phyloP scores from a whole-genome alignment of 2,113 vertebrate genomes.

The Polypterus bichir region DNA sequence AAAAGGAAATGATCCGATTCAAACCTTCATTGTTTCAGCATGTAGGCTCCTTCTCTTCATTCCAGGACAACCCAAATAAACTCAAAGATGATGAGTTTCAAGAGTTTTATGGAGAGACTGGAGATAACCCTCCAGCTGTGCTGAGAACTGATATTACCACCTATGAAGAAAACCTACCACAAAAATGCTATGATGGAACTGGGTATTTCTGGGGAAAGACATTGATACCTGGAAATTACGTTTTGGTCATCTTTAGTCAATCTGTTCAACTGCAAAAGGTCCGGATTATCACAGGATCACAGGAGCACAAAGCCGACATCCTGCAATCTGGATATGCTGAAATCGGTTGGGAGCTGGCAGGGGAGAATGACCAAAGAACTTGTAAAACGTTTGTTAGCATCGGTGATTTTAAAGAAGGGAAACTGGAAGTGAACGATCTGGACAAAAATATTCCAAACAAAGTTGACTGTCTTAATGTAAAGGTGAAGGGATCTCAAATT shows the following conservation, averaged over 20 bases:
- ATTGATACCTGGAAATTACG: fast-evolving
- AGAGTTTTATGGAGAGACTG: background rate
- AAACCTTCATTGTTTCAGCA: conserved; percentile 8
- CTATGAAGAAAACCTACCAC: background rate
- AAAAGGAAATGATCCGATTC: fast-evolving
- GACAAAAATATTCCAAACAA: background rate
- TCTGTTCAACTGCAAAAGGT: background rate
- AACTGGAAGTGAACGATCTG: background rate
- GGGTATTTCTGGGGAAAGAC: background rate
- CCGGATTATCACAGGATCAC: background rate
- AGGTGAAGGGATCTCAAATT: background rate
- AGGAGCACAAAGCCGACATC: background rate
- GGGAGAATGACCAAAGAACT: fast-evolving
- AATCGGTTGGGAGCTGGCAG: fast-evolving
- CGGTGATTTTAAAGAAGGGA: background rate
- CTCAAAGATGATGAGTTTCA: background rate
- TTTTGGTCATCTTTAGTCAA: background rate
- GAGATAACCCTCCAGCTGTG: conserved; percentile 12
- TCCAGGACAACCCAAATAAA: background rate
- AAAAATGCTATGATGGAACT: conserved; percentile 11
- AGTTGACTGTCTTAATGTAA: background rate
- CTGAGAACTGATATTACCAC: conserved; percentile 18
- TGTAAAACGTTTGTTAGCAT: background rate
- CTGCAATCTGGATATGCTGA: background rate
- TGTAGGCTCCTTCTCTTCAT: background rate